Evolutionary conservation across 1,140 invertebrate genomes (phyloP), one percentile per base, ranked within the genome.

Genomic region (Caenorhabditis elegans): DNA sequence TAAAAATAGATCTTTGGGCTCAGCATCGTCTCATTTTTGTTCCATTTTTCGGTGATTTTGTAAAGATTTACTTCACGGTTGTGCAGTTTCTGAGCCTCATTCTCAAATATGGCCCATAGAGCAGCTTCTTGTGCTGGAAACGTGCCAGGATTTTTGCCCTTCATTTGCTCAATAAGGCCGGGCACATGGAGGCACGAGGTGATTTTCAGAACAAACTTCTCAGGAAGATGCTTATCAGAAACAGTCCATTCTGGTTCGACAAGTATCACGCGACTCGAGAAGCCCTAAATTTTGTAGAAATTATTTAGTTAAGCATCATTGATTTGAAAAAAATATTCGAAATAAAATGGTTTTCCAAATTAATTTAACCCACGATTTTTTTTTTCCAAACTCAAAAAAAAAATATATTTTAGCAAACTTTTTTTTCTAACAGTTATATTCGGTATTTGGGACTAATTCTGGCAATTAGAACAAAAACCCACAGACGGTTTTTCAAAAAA

Each of bases 141-240:
- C 0, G 48, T 31, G 36, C 22, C 39, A 22, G 48, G 31, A 22
- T 36, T 36, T 8, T 15, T 24, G 11, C 34, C 11, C 43, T 19
- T 53, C 77, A 79, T 79, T 48, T 55, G 55, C 51, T 79, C 77
- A 13, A 36, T 22, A 22, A 46, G 47, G 3, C 31, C 51, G 6
- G 22, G 28, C 4, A 79, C 31, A 36, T 49, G 28, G 19, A 79
- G 34, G 13, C 51, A 51, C 1, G 49, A 79, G 6, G 49, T 47
- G 46, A 78, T 78, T 48, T 79, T 79, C 17, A 79, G n/a, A 34
- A 79, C 51, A 31, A 79, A 79, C 36, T 79, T 53, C 11, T 51
- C 19, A 8, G 77, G 77, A 28, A 46, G 43, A 47, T 47, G 43
- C n/a, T 76, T 26, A 46, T 43, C 36, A 2, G 28, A 10, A 28